phyloP scores from a whole-genome alignment of 2,113 vertebrate genomes.

The Cacatua alba region DNA sequence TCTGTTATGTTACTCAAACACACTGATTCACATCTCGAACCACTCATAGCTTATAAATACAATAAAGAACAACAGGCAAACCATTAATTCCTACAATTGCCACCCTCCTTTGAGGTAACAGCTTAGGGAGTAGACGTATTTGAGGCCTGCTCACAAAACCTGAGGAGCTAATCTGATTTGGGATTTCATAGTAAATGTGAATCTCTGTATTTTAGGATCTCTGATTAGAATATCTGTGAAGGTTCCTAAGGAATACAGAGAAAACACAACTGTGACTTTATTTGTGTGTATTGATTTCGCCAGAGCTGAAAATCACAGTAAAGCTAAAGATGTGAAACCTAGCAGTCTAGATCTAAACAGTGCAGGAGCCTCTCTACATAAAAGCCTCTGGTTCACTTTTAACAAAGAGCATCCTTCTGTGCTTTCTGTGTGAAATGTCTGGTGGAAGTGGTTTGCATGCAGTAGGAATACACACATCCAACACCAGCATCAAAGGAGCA shows the following conservation, averaged over 20 bases:
- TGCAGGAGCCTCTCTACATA: neutral
- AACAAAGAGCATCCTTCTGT: neutral
- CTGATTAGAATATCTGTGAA: neutral
- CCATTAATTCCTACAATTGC: neutral
- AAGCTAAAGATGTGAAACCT: neutral
- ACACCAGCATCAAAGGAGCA: neutral
- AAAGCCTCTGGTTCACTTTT: neutral
- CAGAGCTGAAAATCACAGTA: neutral
- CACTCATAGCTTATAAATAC: neutral
- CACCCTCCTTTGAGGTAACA: neutral
- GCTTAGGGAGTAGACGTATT: neutral
- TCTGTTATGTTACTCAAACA: neutral
- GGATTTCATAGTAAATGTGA: neutral
- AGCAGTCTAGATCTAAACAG: neutral
- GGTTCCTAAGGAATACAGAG: neutral
- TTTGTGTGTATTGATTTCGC: neutral
- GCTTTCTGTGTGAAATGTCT: neutral
- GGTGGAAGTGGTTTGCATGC: neutral
- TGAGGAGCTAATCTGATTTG: neutral
- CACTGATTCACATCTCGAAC: neutral
- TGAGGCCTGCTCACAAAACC: neutral
- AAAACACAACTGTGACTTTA: neutral
- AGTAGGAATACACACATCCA: neutral
- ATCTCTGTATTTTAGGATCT: neutral
- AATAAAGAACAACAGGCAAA: neutral